Evolutionary conservation across 2,797 vertebrate species (phyloP).

Genomic region (Momotus momota): DNA sequence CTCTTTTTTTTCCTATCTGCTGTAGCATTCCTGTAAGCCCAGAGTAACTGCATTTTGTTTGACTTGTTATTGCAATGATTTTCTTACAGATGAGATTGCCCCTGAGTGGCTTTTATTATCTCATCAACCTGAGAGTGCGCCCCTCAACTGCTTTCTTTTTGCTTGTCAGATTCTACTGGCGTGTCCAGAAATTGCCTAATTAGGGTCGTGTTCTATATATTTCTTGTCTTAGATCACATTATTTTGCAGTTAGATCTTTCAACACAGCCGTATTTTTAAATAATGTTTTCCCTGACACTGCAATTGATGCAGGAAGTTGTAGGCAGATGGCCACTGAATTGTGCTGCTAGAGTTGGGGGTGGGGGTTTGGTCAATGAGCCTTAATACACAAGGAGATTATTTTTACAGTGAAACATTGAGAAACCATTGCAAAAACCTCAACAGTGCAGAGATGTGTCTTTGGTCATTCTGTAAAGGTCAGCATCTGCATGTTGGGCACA

Average conservation of each 20-base stretch:
- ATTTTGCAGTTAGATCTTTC: constrained; percentile 7
- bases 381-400: not conserved
- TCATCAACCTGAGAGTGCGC: not conserved
- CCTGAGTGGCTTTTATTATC: not conserved
- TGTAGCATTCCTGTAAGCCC: not conserved
- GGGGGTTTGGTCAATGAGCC: not conserved
- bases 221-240: not conserved
- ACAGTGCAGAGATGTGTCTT: not conserved
- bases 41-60: not conserved
- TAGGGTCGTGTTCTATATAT: not conserved
- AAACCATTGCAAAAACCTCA: not conserved
- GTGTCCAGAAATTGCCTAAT: not conserved
- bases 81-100: not conserved
- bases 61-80: not conserved
- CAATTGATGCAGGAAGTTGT: not conserved
- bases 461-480: not conserved
- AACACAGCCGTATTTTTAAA: not conserved
- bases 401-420: not conserved
- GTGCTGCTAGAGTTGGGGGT: not conserved
- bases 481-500: accelerated
- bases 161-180: not conserved
- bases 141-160: not conserved
- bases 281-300: not conserved
- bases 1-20: not conserved
- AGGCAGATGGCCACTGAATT: not conserved